Base-by-base conservation (phyloP, 1,140 invertebrate genomes). In the Lutraria rhynchaena region DNA sequence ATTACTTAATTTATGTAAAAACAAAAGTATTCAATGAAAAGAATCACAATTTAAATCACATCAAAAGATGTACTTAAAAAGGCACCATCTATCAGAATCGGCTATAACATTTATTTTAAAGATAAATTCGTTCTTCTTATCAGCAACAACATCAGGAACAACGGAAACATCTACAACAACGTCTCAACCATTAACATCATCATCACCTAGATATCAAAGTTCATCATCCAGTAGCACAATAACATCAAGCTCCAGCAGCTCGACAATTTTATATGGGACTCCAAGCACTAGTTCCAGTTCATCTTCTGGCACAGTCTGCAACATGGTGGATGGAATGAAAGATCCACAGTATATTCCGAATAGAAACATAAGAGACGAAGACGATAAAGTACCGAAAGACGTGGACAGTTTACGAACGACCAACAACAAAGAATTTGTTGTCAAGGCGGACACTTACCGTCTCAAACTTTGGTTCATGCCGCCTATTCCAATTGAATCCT, bases 251-350 rank as follows among this genome's bases (percentile, higher is more conserved):
- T 55, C 4, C n/a, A 5, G 27, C 19, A 27, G 5, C 27, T 9
- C 4, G 27, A 55, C 53, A 27, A 55, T 4, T 55, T 55, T n/a
- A 41, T 41, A 41, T 15, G 37, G 5, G 15, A 15, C 37, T 7
- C 37, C 37, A 41, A 41, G 37, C 37, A 41, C 37, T 7, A 41
- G 37, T 41, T 41, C 37, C 15, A 41, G 37, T 41, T 1, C 55
- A 57, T 27, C 55, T 4, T 4, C 60, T 33, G 27, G 41, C 3
- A 49, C 65, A 0, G 24, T 35, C 4, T 71, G 69, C 27, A 57
- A 11, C 31, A 15, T 71, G 15, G 33, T n/a, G 0, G 49, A 49
- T n/a, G 69, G 69, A 29, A 71, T 71, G 69, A 31, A 71, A 53
- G 51, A 57, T 11, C 69, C 69, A 37, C 22, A 41, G 27, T 37